Base-by-base conservation (phyloP, 2,113 vertebrate genomes). In the Callithrix jacchus region DNA sequence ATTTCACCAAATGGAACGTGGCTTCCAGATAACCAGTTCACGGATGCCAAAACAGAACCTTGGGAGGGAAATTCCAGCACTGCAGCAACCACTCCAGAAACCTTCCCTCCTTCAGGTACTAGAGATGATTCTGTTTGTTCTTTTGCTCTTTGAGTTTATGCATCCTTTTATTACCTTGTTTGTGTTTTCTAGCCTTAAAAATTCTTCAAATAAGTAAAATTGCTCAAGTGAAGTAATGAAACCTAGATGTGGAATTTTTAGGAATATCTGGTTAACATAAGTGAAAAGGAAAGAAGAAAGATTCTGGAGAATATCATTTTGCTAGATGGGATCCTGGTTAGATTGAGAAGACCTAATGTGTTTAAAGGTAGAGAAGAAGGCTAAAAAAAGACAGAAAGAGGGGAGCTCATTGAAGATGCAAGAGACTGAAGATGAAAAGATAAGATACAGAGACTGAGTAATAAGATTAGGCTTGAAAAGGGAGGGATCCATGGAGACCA, bases 81-180 rank as follows among this genome's bases (percentile, higher is more conserved):
- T 0, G 94, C 68, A 18, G 93, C 97, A 80, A 98, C 98, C 18
- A 98, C 98, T 3, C 97, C 98, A 37, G 97, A 98, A 97, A 91
- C 95, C 96, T 98, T 98, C 97, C 92, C 97, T 97, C 93, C 98
- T 97, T 89, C 98, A 98, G 98, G 99, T 98, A 98, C 83, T 79
- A 47, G 81, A 84, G 25, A 61, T 66, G 42, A 6, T 93, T 87
- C 88, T 95, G 0, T 79, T 93, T 94, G 35, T 85, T 64, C 74
- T 84, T 70, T 79, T 73, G 25, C 21, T 96, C 54, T 94, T 82
- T 66, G 71, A 18, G 3, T 70, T 92, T 96, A 40, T 58, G 93
- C 12, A 54, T 37, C 23, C 6, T 76, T 90, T 95, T 85, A 82
- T 87, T 90, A 47, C 68, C 76, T 93, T 64, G 61, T 64, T 76